phyloP scores from a whole-genome alignment of 2,888 invertebrate genomes.

The Thymelicus acteon region DNA sequence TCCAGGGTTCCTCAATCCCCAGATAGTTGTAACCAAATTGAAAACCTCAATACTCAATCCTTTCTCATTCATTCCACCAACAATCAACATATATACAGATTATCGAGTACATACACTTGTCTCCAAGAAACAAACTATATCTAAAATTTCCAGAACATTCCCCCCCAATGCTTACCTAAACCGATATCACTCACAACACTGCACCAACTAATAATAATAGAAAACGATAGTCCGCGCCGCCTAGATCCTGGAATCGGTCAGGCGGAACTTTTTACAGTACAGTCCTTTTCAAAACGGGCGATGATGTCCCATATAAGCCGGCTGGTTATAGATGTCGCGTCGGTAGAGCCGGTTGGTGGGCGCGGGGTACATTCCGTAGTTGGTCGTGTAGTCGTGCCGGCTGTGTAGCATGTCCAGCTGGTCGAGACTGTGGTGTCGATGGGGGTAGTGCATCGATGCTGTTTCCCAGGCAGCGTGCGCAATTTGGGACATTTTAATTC shows the following conservation, averaged over 20 bases:
- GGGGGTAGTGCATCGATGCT: conserved; percentile 66
- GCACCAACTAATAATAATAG: conserved; percentile 38
- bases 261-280: conserved; percentile 80
- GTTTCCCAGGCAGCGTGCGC: conserved; percentile 73
- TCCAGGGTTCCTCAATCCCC: too few species aligned
- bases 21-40: too few species aligned
- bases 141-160: conserved; percentile 32
- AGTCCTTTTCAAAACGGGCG: conserved; percentile 83
- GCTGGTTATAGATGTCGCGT: conserved; percentile 72
- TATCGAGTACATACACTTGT: too few species aligned
- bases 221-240: conserved; percentile 64
- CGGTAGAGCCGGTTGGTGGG: conserved; percentile 62
- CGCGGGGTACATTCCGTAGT: conserved; percentile 62
- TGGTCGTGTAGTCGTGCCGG: conserved; percentile 68
- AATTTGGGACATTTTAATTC: conserved; percentile 41
- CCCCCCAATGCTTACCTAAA: conserved; percentile 45
- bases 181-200: conserved; percentile 56
- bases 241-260: conserved; percentile 76
- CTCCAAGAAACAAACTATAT: not conserved
- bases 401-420: conserved; percentile 78
- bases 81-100: too few species aligned
- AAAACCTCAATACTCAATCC: too few species aligned
- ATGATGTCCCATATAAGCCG: conserved; percentile 72
- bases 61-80: too few species aligned
- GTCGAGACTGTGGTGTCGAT: conserved; percentile 79